Evolutionary conservation across 2,888 invertebrate species (phyloP).

Genomic region (Aproaerema taeniolella): DNA sequence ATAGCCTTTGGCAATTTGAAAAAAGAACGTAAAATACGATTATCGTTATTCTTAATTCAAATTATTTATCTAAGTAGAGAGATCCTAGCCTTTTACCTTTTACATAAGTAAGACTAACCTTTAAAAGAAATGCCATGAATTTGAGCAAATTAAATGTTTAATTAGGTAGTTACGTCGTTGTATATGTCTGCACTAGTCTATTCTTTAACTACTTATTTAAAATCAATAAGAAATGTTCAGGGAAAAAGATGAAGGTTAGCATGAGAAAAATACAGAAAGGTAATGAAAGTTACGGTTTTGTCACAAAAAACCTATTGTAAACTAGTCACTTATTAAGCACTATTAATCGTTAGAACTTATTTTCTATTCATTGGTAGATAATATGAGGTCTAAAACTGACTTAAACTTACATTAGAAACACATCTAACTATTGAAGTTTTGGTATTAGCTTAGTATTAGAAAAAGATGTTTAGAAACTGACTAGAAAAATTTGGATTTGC

Average conservation of each 20-base stretch:
- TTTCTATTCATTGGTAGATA: constrained; percentile 53
- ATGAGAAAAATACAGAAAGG: too few relatives aligned
- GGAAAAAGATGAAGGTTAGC: too few relatives aligned
- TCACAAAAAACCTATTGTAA: too few relatives aligned
- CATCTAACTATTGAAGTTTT: constrained; percentile 48
- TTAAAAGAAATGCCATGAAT: constrained; percentile 70
- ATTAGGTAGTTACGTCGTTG: too few relatives aligned
- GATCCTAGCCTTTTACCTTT: constrained; percentile 48
- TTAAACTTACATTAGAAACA: constrained; percentile 4
- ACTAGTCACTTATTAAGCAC: too few relatives aligned
- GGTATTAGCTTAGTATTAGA: constrained; percentile 58
- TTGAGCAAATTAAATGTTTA: constrained; percentile 65
- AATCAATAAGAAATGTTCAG: too few relatives aligned
- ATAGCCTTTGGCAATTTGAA: constrained; percentile 39
- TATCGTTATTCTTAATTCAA: constrained; percentile 13
- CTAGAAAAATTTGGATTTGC: constrained; percentile 73
- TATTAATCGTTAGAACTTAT: too few relatives aligned
- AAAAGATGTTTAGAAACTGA: constrained; percentile 53
- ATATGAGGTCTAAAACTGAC: constrained; percentile 32
- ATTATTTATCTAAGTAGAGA: constrained; percentile 29
- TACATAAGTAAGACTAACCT: too few relatives aligned
- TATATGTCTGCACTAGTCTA: too few relatives aligned
- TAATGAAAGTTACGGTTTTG: too few relatives aligned
- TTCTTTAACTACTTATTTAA: too few relatives aligned
- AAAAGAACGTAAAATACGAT: too few relatives aligned